phyloP scores from a whole-genome alignment of 1,140 invertebrate genomes.

The Drosophila lini region DNA sequence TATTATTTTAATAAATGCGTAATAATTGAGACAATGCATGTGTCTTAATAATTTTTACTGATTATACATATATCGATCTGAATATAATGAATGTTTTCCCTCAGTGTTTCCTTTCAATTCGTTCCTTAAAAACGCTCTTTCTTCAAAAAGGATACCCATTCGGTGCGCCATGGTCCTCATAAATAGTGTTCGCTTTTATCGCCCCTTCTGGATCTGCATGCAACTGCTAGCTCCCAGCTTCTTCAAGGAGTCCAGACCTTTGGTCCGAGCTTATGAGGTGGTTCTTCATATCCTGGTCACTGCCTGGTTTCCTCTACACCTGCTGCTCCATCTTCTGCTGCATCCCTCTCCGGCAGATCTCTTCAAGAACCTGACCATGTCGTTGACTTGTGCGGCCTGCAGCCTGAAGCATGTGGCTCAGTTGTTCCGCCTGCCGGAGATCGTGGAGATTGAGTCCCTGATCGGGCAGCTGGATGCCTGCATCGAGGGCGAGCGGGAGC shows the following conservation, averaged over 20 bases:
- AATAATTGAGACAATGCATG: background rate
- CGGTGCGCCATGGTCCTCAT: constrained; percentile 32
- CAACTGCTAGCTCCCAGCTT: constrained; percentile 45
- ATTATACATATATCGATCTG: background rate
- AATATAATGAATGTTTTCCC: background rate
- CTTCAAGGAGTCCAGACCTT: constrained; percentile 21
- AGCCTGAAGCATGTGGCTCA: constrained; percentile 54
- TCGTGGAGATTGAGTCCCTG: constrained; percentile 43
- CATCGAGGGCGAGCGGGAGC: constrained; percentile 30
- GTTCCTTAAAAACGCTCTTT: constrained; percentile 41
- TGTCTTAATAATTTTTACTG: too few relatives aligned
- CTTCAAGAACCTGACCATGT: constrained; percentile 53
- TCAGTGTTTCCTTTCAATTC: background rate
- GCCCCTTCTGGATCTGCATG: constrained; percentile 57
- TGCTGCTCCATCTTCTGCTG: constrained; percentile 42
- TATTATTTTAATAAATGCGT: background rate
- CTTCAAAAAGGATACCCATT: background rate
- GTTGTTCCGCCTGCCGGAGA: constrained; percentile 36
- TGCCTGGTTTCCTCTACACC: constrained; percentile 53
- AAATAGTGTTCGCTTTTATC: constrained; percentile 57
- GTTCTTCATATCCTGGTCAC: constrained; percentile 49
- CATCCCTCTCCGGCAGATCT: constrained; percentile 20
- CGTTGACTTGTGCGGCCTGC: constrained; percentile 38
- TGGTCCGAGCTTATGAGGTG: constrained; percentile 14
- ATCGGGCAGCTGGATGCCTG: constrained; percentile 39